Base-by-base conservation (phyloP, 53 echinoderm and acorn worm genomes). In the Crossaster papposus region DNA sequence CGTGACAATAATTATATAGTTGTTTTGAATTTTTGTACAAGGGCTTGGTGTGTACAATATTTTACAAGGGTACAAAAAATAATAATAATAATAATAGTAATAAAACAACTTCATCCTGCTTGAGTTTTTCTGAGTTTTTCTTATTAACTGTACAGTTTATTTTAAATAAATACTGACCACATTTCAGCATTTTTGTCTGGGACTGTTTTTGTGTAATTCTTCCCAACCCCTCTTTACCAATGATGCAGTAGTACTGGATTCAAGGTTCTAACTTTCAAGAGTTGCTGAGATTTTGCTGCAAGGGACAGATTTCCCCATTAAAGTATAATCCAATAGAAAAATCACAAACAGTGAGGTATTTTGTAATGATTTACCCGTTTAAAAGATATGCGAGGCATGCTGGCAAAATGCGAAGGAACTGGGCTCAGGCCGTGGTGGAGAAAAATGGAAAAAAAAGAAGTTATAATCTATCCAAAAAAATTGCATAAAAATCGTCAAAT, bases 11-110 rank as follows among this genome's bases (percentile, higher is more conserved):
- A 76, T 72, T 72, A 84, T 87, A 87, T 87, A 76, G 55, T 63
- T 75, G 77, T 87, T 87, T 75, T 87, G 77, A 84, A 71, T 84
- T 65, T n/a, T 87, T 44, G 75, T 87, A 87, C 87, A 87, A 62
- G 77, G 74, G 87, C 77, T n/a, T 87, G 75, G 76, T 77, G 84
- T 84, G 75, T 87, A 87, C 87, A 87, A 75, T 87, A 87, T 75
- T 28, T 77, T 87, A 87, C 87, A 87, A 52, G 54, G 58, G 36
- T 75, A 76, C 54, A 87, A 80, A 44, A 38, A 38, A 80, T 58
- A 87, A 77, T 55, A 63, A 87, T 77, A 87, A 55, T n/a, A n/a
- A n/a, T n/a, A n/a, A n/a, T n/a, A 36, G 77, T 36, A 77, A 87
- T 58, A 82, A 65, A 44, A 82, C 36, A 65, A 81, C 68, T 38